A percentile compares a stretch with the other conserved stretches of the same genome.
Conservation (phyloP, 2,797 vertebrate species). For the Neostethus bicornis region DNA sequence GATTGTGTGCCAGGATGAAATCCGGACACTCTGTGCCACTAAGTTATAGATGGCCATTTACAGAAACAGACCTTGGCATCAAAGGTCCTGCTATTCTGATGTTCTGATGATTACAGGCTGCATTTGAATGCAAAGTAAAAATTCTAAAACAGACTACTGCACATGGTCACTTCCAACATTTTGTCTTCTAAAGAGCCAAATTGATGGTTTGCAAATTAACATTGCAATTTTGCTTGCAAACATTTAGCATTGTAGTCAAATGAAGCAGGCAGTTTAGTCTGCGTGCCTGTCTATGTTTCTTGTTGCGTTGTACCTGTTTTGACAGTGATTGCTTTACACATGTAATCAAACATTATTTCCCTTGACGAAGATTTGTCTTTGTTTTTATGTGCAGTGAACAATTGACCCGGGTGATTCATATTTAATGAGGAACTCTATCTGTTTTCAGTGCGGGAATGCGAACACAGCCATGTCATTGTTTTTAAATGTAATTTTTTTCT, state of each 20-base stretch:
- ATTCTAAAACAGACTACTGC: conserved; percentile 24
- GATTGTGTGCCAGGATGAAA: conserved; percentile 47
- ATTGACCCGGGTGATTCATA: no score
- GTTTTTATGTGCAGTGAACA: no score
- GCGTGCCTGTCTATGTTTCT: conserved; percentile 16
- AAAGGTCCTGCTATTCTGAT: conserved; percentile 51
- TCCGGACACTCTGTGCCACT: conserved; percentile 55
- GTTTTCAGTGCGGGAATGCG: no score
- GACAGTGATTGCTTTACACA: not conserved
- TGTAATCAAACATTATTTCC: conserved; percentile 1
- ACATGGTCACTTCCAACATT: conserved; percentile 24
- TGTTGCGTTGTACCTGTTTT: conserved; percentile 10
- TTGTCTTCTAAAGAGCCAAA: conserved; percentile 1
- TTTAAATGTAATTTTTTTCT: no score
- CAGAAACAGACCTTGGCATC: conserved; percentile 68
- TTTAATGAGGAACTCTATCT: no score
- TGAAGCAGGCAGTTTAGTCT: conserved; percentile 32
- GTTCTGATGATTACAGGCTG: conserved; percentile 45
- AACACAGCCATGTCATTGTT: no score
- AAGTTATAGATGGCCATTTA: conserved; percentile 66
- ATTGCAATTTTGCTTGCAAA: conserved; percentile 26
- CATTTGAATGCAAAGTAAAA: conserved; percentile 37
- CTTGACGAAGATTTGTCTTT: no score
- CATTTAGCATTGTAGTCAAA: conserved; percentile 19
- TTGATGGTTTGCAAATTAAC: conserved; percentile 24